phyloP scores from a whole-genome alignment of 2,888 invertebrate species.

The Cephus pulcher region DNA sequence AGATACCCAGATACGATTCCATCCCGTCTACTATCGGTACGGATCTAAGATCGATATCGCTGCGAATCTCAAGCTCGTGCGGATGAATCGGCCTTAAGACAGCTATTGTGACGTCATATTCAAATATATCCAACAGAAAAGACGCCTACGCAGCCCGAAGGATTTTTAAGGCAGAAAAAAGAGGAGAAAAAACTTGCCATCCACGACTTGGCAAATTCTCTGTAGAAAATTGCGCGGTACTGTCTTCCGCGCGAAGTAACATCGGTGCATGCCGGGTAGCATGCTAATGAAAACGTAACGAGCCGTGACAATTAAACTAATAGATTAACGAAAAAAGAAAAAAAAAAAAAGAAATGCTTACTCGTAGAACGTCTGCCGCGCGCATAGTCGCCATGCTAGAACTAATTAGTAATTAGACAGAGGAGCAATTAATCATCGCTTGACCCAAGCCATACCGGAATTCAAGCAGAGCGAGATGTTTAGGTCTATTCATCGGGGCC shows the following conservation, averaged over 20 bases:
- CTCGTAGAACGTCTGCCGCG: conserved; percentile 19
- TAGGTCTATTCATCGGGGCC: conserved; percentile 52
- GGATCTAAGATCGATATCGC: background rate
- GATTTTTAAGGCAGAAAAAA: background rate
- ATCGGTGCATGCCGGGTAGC: background rate
- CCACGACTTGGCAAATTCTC: background rate
- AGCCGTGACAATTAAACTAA: conserved; percentile 26
- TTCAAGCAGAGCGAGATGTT: conserved; percentile 35
- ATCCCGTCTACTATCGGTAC: background rate
- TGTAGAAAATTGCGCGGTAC: conserved; percentile 4
- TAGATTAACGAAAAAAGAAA: conserved; percentile 18
- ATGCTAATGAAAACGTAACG: conserved; percentile 31
- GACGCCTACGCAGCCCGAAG: background rate
- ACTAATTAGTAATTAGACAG: conserved; percentile 55
- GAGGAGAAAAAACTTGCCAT: background rate
- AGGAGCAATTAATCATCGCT: conserved; percentile 21
- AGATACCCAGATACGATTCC: background rate
- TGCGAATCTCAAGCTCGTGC: background rate
- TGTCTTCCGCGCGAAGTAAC: conserved; percentile 12
- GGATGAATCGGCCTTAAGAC: background rate
- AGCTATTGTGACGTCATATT: background rate
- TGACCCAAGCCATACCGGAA: conserved; percentile 13
- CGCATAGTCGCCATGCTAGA: conserved; percentile 22
- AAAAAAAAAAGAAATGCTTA: background rate
- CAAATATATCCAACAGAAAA: background rate